Evolutionary conservation across 2,888 invertebrate species (phyloP).

Genomic region (Anaspis maculata): DNA sequence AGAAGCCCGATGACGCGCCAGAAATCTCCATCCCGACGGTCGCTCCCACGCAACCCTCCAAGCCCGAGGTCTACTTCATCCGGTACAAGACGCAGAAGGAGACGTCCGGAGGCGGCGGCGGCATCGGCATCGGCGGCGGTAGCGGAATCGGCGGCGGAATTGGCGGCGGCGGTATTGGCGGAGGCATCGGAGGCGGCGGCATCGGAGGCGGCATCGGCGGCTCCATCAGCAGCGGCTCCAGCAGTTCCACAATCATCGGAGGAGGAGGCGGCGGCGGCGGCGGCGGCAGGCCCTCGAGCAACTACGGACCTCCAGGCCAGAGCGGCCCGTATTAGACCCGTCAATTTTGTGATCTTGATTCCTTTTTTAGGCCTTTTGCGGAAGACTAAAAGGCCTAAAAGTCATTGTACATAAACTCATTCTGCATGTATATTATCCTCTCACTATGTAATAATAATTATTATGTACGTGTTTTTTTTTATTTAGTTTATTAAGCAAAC

Average conservation of each 20-base stretch:
- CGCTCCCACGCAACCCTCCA: conserved; percentile 77
- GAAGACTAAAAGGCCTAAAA: too few relatives aligned
- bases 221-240: background rate
- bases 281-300: conserved; percentile 20
- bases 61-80: conserved; percentile 86
- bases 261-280: conserved; percentile 15
- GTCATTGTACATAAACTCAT: conserved; percentile 1
- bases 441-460: conserved; percentile 27
- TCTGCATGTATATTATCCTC: conserved; percentile 11
- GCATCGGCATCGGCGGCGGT: conserved; percentile 38
- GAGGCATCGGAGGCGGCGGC: conserved; percentile 2
- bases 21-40: conserved; percentile 71
- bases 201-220: conserved; percentile 1
- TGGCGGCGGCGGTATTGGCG: conserved; percentile 5
- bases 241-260: conserved; percentile 7
- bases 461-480: conserved; percentile 22
- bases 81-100: conserved; percentile 69
- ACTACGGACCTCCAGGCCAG: conserved; percentile 37
- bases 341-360: background rate
- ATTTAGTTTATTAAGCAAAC: conserved; percentile 21
- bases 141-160: conserved; percentile 27
- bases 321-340: conserved; percentile 22
- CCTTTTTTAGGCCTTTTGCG: too few relatives aligned
- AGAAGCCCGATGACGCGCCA: conserved; percentile 82
- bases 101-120: conserved; percentile 32